Base-by-base conservation (phyloP, 92 coral and sea anemone species). In the Epizoanthus scotinus region DNA sequence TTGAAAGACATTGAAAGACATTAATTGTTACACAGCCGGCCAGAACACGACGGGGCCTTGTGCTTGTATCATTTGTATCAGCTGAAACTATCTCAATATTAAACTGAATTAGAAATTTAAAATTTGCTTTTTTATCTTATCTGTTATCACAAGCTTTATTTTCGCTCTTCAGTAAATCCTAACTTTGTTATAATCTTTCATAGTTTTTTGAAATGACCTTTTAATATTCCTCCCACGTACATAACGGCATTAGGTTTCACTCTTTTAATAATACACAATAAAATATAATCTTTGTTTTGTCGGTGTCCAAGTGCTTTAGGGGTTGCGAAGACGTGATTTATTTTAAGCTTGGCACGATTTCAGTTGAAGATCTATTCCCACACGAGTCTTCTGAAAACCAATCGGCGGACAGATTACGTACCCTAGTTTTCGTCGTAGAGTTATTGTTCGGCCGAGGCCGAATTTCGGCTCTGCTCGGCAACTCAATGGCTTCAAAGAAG, bases 221-320 rank as follows among this genome's bases (percentile, higher is more conserved):
- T 59, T 34, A 38, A 28, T 73, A 38, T 60, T 14, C 0, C 22
- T 36, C 8, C 36, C 22, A 47, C 55, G 5, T 12, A 52, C 55
- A 12, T 12, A 52, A 34, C 54, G 81, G 81, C 81, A 75, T 75
- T 57, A 53, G 81, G 81, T 75, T 75, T 75, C 81, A 75, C 24
- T 25, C 22, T 18, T 73, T n/a, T n/a, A n/a, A n/a, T 6, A 54
- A 53, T 59, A 38, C 60, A 59, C n/a, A 64, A 31, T 29, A 29
- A 64, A 64, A 34, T 29, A 38, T 15, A 75, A 36, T 52, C 63
- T 74, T 58, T 54, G 62, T 15, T 57, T 58, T 72, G 60, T 54
- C 50, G 62, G 61, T 62, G 63, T 73, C 63, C 79, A 42, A 72
- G 52, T 10, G 52, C 52, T 47, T 47, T 10, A 47, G 52, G 52